Evolutionary conservation across 2,113 vertebrate genomes (phyloP).

Genomic region (Vulpes ferrilata): DNA sequence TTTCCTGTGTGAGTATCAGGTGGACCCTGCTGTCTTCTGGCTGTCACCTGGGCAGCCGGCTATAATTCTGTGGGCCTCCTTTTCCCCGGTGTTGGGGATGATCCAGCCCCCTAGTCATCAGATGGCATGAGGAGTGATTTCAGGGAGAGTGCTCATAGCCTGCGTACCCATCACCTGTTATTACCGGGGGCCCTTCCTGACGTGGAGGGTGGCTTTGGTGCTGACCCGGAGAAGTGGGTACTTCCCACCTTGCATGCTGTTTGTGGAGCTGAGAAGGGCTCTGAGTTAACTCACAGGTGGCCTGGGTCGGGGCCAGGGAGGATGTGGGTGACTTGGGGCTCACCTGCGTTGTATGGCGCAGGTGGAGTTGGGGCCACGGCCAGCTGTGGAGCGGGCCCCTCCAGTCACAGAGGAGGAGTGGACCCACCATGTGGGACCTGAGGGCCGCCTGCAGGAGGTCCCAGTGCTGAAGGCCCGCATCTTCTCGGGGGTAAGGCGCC

Average conservation of each 20-base stretch:
- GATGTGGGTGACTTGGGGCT: not conserved
- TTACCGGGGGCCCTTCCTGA: not conserved
- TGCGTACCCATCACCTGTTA: not conserved
- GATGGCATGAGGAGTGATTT: not conserved
- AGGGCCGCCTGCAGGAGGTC: slow-evolving; percentile 90
- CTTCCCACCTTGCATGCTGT: fast-evolving
- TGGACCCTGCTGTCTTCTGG: fast-evolving
- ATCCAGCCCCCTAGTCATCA: fast-evolving
- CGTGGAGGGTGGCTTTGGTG: not conserved
- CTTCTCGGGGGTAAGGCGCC: slow-evolving; percentile 92
- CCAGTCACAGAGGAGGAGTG: slow-evolving; percentile 90
- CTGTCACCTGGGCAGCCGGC: not conserved
- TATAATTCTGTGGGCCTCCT: not conserved
- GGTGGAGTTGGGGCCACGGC: slow-evolving; percentile 91
- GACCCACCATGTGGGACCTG: slow-evolving; percentile 90
- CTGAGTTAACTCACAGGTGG: not conserved
- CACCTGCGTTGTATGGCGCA: slow-evolving; percentile 64
- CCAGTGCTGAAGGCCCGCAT: slow-evolving; percentile 90
- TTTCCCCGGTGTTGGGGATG: not conserved
- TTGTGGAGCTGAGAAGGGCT: not conserved
- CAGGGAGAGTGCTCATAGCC: fast-evolving
- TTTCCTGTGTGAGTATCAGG: slow-evolving; percentile 91
- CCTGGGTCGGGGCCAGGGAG: fast-evolving
- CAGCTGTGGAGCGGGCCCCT: slow-evolving; percentile 87
- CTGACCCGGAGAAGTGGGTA: too few relatives aligned